Evolutionary conservation across 2,113 vertebrate species (phyloP).

Genomic region (Lophotis ruficrista): DNA sequence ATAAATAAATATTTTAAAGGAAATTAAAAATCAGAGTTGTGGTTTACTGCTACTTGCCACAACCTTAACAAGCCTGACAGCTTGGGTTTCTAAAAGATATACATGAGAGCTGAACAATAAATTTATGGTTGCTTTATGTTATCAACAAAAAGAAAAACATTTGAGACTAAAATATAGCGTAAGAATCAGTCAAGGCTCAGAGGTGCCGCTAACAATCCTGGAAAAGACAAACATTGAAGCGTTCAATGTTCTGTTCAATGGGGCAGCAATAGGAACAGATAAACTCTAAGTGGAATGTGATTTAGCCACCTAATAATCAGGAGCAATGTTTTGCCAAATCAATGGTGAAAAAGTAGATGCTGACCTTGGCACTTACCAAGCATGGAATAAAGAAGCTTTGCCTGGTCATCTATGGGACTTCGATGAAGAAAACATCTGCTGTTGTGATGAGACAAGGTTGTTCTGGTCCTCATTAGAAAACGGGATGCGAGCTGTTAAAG

Average conservation of each 20-base stretch:
- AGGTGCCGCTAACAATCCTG: background rate
- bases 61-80: background rate
- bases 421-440: background rate
- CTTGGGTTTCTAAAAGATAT: background rate
- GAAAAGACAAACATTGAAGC: background rate
- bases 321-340: background rate
- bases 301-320: background rate
- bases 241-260: background rate
- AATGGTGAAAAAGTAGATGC: background rate
- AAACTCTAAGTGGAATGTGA: background rate
- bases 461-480: background rate
- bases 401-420: background rate
- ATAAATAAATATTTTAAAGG: background rate
- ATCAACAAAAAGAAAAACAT: background rate
- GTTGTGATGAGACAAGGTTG: background rate
- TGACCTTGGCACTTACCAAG: background rate
- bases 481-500: background rate
- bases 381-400: background rate
- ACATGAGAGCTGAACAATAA: background rate
- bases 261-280: background rate
- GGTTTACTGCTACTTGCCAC: background rate
- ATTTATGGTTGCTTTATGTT: background rate
- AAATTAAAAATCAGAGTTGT: background rate
- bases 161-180: background rate
- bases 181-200: background rate